Evolutionary conservation across 2,797 vertebrate genomes (phyloP), one percentile per base, ranked within the genome.

Genomic region (Eleutherodactylus coqui): DNA sequence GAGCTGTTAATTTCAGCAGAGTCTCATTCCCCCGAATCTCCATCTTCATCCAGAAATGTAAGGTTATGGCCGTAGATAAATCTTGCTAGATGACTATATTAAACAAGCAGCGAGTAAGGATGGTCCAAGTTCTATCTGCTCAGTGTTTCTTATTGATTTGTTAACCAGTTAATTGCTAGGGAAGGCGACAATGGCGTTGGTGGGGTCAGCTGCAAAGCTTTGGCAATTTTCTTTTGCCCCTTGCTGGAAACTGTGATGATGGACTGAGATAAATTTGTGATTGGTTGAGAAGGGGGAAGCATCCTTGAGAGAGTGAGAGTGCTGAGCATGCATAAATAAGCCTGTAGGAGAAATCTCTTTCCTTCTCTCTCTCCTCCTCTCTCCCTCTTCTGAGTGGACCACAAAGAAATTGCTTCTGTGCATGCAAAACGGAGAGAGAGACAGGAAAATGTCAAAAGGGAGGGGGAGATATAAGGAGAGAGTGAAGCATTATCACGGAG

Each of bases 291-390:
- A 64, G 36, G 51, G 75, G 86, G 76, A 49, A 60, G 86, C 17
- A 79, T 82, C 72, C 80, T 36, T 41, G 86, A 72, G 32, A 78
- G 81, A 17, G 34, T 32, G 86, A 84, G 90, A 89, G 88, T 90
- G 89, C 89, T 90, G 89, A 90, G 89, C 89, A 88, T 88, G 89
- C 89, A 90, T 90, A 89, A 89, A 87, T 88, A 87, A 88, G 88
- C n/a, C 85, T 85, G 87, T 62, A 86, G 87, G 75, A 85, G 86
- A 70, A 84, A 67, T 85, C 27, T 86, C 82, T 45, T 17, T 62
- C 75, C 38, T 64, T 41, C 36, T 64, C 62, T 64, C 62, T 21
- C 60, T 38, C 84, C 75, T 72, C 62, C 47, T 53, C 84, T 41
- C 86, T 84, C 64, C 79, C 72, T 79, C 85, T 88, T 83, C 89